Conservation (phyloP, 2,797 vertebrate species). For the Clamator glandarius region DNA sequence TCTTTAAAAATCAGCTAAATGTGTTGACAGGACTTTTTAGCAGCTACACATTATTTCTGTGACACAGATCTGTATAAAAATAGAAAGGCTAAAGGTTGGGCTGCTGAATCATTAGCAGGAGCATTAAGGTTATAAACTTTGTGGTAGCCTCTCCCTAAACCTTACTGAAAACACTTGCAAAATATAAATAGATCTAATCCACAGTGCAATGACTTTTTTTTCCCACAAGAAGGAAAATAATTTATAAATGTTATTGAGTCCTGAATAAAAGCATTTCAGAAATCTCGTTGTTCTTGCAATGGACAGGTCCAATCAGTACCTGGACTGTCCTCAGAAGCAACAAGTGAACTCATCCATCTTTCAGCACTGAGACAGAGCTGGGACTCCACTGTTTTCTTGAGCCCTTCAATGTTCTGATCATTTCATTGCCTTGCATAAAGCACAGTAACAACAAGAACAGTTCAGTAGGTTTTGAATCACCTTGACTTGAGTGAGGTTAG, state of each 20-base stretch:
- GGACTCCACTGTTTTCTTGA: background rate
- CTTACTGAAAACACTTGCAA: background rate
- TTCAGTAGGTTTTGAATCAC: background rate
- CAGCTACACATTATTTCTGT: background rate
- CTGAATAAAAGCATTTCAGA: background rate
- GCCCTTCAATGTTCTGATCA: fast-evolving
- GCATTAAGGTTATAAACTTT: background rate
- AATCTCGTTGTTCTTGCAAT: background rate
- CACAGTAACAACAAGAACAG: background rate
- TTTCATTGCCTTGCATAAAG: background rate
- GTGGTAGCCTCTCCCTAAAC: background rate
- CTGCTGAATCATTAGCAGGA: background rate
- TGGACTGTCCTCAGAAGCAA: background rate
- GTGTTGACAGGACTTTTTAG: constrained; percentile 32
- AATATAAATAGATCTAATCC: background rate
- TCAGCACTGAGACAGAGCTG: background rate
- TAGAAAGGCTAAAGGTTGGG: constrained; percentile 15
- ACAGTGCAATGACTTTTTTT: background rate
- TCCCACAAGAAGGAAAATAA: background rate
- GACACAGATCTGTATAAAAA: constrained; percentile 5
- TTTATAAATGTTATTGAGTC: background rate
- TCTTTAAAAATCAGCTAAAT: constrained; percentile 18
- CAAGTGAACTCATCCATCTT: background rate
- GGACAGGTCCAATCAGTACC: background rate
- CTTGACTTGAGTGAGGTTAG: background rate